phyloP scores from a whole-genome alignment of 1,140 invertebrate species.

The Cydia splendana region DNA sequence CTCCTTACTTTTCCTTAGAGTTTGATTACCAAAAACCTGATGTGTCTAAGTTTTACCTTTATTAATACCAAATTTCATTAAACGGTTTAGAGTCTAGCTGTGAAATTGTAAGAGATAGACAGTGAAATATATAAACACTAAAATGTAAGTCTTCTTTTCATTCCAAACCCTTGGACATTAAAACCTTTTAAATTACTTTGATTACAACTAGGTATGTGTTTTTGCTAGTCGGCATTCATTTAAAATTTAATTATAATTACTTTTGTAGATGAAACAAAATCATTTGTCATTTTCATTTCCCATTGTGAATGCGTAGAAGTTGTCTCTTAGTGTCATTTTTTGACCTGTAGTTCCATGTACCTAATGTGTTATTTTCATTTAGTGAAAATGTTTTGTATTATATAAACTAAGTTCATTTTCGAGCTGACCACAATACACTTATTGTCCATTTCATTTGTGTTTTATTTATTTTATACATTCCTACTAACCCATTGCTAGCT shows the following conservation, averaged over 20 bases:
- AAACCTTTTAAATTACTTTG: neutral
- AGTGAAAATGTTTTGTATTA: slow-evolving; percentile 36
- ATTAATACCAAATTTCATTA: no score
- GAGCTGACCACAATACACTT: slow-evolving; percentile 52
- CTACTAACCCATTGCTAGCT: no score
- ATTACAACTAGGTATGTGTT: slow-evolving; percentile 16
- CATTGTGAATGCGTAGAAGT: slow-evolving; percentile 10
- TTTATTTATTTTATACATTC: slow-evolving; percentile 50
- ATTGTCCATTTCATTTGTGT: slow-evolving; percentile 54
- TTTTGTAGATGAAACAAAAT: slow-evolving; percentile 29
- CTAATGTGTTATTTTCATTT: slow-evolving; percentile 35
- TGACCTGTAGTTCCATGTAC: slow-evolving; percentile 29
- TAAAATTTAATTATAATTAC: slow-evolving; percentile 11
- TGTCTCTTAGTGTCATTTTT: neutral
- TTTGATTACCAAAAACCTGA: no score
- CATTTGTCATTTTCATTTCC: slow-evolving; percentile 16
- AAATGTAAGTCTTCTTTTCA: neutral
- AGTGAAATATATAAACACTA: neutral
- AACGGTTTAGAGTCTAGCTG: no score
- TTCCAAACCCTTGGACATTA: neutral
- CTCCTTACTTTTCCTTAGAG: no score
- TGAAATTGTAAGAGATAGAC: neutral
- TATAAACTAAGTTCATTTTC: slow-evolving; percentile 38
- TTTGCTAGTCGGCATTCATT: slow-evolving; percentile 45
- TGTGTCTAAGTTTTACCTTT: no score